Evolutionary conservation across 2,888 invertebrate species (phyloP), one percentile per base, ranked within the genome.

Genomic region (Proisotoma minuta): DNA sequence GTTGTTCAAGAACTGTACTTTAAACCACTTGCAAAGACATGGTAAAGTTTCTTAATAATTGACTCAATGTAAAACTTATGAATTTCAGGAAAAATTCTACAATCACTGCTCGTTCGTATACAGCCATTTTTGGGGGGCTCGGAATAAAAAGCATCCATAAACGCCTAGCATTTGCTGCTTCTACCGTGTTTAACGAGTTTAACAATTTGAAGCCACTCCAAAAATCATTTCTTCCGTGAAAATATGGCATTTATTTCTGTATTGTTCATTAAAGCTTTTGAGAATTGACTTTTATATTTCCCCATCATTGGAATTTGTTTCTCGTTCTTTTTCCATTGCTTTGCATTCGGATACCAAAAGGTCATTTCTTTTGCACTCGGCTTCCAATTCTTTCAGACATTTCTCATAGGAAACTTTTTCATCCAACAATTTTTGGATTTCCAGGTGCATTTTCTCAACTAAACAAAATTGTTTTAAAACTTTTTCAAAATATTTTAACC

Each of bases 381-480:
- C 50, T 47, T 70, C 72, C 49, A 72, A 54, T 20, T 72, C 70
- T 27, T 60, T 54, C 12, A 72, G 39, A 40, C 72, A 70, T 58
- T 69, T 70, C 50, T 69, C 69, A 54, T 72, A 72, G 2, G 66
- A 63, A 22, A 72, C 72, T 59, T 72, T 72, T 12, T 63, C 63
- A 34, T 72, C 72, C 10, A 70, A 53, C 3, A 70, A 56, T 20
- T 62, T 57, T 57, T 69, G 70, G n/a, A 70, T 51, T 56, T 72
- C 72, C 12, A 62, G 58, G 51, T 72, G 70, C 3, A 69, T 57
- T 49, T 64, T 68, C 39, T 68, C 70, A 39, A 71, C 72, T 72
- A 43, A 20, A 40, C 52, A 23, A 43, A n/a, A 20, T 5, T 5
- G 47, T 15, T 18, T 47, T 4, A 5, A 52, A 28, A 15, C 24